Conservation (phyloP, 2,888 invertebrate species). For the Thymelicus lineola region DNA sequence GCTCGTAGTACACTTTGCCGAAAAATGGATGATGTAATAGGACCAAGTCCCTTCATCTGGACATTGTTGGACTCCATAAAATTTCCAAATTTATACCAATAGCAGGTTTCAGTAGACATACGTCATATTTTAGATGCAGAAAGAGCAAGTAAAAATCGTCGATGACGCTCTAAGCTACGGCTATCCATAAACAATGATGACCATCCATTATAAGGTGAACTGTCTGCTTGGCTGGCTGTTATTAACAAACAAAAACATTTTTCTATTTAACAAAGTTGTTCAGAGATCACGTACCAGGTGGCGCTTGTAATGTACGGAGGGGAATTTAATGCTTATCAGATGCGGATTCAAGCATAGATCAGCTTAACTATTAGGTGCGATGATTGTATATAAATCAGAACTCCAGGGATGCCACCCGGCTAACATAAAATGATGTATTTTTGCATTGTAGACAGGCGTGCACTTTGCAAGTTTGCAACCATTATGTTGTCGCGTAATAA, state of each 20-base stretch:
- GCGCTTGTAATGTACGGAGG: no score
- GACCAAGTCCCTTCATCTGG: not conserved
- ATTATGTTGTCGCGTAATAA: no score
- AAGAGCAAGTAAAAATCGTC: no score
- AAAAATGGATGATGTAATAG: not conserved
- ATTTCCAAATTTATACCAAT: not conserved
- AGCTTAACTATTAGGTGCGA: conserved; percentile 11
- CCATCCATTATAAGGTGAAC: no score
- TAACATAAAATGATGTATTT: conserved; percentile 15
- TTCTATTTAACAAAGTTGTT: no score
- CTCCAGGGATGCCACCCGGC: conserved; percentile 16
- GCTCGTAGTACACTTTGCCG: not conserved
- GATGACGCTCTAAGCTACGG: no score
- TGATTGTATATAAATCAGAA: conserved; percentile 35
- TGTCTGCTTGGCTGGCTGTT: no score
- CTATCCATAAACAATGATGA: no score
- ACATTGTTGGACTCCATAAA: not conserved
- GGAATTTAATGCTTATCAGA: not conserved
- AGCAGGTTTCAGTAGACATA: no score
- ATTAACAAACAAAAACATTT: no score
- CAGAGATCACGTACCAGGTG: no score
- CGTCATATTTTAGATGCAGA: no score
- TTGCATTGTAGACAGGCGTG: conserved; percentile 30
- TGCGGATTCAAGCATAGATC: conserved; percentile 13
- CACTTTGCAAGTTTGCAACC: not conserved